Base-by-base conservation (phyloP, 2,888 invertebrate species). In the Diaperis boleti region DNA sequence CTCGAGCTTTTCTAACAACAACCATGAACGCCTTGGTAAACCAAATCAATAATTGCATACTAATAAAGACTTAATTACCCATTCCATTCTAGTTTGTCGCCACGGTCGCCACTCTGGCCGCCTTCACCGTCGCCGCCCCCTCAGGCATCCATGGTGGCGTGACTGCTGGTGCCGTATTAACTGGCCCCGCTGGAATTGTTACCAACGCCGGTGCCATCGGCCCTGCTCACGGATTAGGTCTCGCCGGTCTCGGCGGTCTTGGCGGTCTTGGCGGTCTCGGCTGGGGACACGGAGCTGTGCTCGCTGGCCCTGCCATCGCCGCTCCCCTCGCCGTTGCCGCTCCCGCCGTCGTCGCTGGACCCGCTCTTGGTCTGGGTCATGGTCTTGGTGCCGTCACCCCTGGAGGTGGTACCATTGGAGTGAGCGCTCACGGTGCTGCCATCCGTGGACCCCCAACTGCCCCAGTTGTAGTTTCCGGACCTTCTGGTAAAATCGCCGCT, bases 381-480 rank as follows among this genome's bases (percentile, higher is more conserved):
- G 26, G 26, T 3, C 26, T 26, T 26, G 67, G 55, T 33, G 59
- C 44, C 10, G 20, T 59, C 20, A 59, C 59, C 26, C 63, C 64
- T 50, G 67, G 68, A 64, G 69, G 69, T 33, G 73, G 72, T 52
- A 63, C 72, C 13, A 64, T 74, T 13, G 64, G 68, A 55, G 73
- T 69, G 18, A 71, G 69, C 41, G 76, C 70, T n/a, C 76, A 73
- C 44, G 78, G 77, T 47, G 77, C 75, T 52, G 69, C 73, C 13
- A 70, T 78, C 10, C 66, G 67, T 33, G 77, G 77, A 50, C 76
- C 76, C 52, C 72, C 68, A 49, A 75, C 77, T 52, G 75, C 71
- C 14, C 72, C 75, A 33, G 72, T 74, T 18, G 69, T 74, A 31
- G 69, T 76, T 15, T 68, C 71, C 14, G 74, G 76, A 50, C 75